phyloP scores from a whole-genome alignment of 2,888 invertebrate species.

The Rhaphigaster nebulosa region DNA sequence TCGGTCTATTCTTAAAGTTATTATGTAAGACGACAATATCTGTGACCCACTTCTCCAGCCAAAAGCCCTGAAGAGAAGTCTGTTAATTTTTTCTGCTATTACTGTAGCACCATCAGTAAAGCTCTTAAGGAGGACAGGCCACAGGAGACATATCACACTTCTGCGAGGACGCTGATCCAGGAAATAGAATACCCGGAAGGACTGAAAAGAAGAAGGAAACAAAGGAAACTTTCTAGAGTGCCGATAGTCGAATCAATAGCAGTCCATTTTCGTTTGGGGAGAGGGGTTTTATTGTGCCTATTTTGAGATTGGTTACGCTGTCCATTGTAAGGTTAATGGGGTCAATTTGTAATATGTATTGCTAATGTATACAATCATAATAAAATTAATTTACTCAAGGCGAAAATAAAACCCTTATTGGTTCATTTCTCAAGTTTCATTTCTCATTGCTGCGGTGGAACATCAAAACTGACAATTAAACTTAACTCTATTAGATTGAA shows the following conservation, averaged over 20 bases:
- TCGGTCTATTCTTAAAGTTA: not conserved
- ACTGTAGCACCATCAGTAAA: not conserved
- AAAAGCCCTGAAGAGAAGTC: not conserved
- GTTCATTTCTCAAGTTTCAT: not conserved
- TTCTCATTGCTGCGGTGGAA: too few relatives aligned
- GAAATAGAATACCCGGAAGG: constrained; percentile 41
- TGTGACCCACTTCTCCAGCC: constrained; percentile 10
- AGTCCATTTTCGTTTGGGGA: not conserved
- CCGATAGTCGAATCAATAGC: not conserved
- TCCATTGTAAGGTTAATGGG: not conserved
- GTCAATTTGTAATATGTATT: constrained; percentile 21
- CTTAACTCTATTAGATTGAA: too few relatives aligned
- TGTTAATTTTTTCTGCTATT: not conserved
- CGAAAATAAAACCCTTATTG: not conserved
- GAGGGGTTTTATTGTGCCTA: not conserved
- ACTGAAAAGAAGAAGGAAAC: constrained; percentile 20
- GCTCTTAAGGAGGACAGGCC: not conserved
- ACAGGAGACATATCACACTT: not conserved
- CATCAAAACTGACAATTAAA: too few relatives aligned
- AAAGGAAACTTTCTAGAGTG: constrained; percentile 26
- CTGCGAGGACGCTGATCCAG: not conserved
- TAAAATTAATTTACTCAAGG: not conserved
- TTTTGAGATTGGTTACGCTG: constrained; percentile 17
- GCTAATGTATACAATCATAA: not conserved
- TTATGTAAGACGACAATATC: not conserved